Evolutionary conservation across 2,888 invertebrate genomes (phyloP).

Genomic region (Athalia rosae): DNA sequence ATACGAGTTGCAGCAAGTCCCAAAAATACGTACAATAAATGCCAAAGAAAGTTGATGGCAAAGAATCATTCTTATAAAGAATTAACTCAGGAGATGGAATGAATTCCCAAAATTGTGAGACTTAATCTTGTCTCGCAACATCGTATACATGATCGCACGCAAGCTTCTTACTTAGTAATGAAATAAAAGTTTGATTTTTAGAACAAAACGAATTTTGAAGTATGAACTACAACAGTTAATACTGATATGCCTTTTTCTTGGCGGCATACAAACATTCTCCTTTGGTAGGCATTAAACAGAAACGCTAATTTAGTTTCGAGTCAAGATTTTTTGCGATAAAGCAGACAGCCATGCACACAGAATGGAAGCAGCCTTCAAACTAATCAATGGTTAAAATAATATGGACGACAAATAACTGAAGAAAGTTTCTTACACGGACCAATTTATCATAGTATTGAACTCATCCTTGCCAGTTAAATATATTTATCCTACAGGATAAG

Average conservation of each 20-base stretch:
- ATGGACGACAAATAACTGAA: neutral
- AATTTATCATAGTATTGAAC: neutral
- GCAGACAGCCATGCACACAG: slow-evolving; percentile 33
- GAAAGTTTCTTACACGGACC: neutral
- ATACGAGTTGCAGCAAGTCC: neutral
- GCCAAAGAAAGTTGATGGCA: neutral
- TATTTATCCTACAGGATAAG: slow-evolving; percentile 33
- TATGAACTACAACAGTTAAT: slow-evolving; percentile 53
- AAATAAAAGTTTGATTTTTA: slow-evolving; percentile 14
- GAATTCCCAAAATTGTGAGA: too few species aligned
- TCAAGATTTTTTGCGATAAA: slow-evolving; percentile 5
- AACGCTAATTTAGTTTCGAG: slow-evolving; percentile 60
- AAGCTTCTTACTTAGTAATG: neutral
- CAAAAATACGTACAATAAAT: slow-evolving; percentile 1
- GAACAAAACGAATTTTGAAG: slow-evolving; percentile 15
- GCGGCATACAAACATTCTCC: slow-evolving; percentile 69
- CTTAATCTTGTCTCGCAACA: neutral
- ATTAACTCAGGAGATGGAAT: too few species aligned
- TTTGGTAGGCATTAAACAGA: slow-evolving; percentile 70
- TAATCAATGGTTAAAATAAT: slow-evolving; percentile 11
- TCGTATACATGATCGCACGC: neutral
- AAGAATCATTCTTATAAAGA: too few species aligned
- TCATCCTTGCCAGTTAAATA: neutral
- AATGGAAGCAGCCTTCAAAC: slow-evolving; percentile 19
- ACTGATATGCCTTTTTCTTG: slow-evolving; percentile 68